These are phyloP conservation scores for Zaprionus kolodkinae DNA, from an alignment of 1,140 invertebrate species.

Conservation along the genomic window DNA sequence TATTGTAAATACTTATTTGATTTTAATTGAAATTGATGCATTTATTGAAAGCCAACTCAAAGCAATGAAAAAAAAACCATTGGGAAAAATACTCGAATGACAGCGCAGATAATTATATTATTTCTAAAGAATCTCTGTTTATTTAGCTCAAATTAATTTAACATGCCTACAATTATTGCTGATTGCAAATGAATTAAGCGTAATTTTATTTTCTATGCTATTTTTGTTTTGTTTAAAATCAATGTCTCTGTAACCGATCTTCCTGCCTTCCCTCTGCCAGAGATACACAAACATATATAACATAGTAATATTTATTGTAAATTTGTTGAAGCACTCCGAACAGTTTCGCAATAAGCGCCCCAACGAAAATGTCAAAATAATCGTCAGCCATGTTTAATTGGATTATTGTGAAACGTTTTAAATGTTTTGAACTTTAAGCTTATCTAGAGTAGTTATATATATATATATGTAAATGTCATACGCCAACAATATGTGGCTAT, in stretches of 20 bases:
- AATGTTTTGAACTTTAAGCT: conserved; percentile 64
- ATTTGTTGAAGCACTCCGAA: conserved; percentile 2
- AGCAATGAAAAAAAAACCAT: neutral
- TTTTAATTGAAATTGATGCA: conserved; percentile 1
- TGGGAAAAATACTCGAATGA: neutral
- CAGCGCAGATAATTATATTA: neutral
- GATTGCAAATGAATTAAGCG: neutral
- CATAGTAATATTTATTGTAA: conserved; percentile 1
- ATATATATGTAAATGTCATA: neutral
- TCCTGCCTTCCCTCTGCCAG: neutral
- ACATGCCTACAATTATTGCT: too few relatives aligned
- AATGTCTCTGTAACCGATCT: neutral
- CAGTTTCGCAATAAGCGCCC: conserved; percentile 28
- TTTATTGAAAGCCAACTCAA: neutral
- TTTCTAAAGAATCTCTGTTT: neutral
- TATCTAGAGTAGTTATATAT: conserved; percentile 47
- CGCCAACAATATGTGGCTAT: neutral
- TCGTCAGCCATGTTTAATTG: conserved; percentile 52
- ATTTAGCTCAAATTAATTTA: neutral
- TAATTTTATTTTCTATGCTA: neutral
- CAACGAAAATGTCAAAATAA: conserved; percentile 35
- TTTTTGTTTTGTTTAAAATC: neutral
- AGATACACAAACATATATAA: neutral
- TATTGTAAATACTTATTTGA: neutral
- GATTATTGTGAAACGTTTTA: conserved; percentile 41